phyloP scores from a whole-genome alignment of 2,113 vertebrate genomes.

The Nycticebus coucang region DNA sequence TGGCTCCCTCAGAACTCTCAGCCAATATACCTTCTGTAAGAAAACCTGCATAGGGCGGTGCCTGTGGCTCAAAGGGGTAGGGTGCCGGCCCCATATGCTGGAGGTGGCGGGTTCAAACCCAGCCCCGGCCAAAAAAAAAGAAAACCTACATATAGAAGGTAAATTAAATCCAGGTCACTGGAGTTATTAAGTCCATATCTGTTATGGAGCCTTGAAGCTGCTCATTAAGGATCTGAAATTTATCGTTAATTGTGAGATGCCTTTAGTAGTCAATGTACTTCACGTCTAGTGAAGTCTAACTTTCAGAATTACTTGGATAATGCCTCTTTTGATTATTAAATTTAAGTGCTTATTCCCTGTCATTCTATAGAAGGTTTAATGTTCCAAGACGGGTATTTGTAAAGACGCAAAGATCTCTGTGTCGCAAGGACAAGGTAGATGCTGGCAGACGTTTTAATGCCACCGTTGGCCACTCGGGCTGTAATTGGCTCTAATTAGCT shows the following conservation, averaged over 20 bases:
- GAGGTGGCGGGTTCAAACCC: too few species aligned
- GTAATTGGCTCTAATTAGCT: constrained; percentile 73
- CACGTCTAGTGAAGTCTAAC: background rate
- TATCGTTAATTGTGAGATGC: constrained; percentile 30
- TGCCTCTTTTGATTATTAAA: constrained; percentile 57
- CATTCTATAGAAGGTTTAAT: constrained; percentile 67
- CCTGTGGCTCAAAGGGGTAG: too few species aligned
- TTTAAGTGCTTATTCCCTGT: constrained; percentile 40
- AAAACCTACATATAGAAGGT: background rate
- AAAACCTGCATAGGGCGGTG: background rate
- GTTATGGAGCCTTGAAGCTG: background rate
- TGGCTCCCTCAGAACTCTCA: background rate
- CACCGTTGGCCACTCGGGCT: constrained; percentile 54
- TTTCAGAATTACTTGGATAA: constrained; percentile 59
- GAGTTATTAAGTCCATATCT: constrained; percentile 32
- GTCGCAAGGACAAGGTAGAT: constrained; percentile 55
- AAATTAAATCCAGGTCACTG: background rate
- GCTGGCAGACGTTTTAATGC: constrained; percentile 63
- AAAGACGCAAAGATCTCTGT: constrained; percentile 55
- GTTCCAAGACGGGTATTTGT: constrained; percentile 61
- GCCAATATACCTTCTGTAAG: background rate
- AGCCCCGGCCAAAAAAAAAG: too few species aligned
- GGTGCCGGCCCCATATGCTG: too few species aligned
- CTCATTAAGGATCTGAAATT: constrained; percentile 36
- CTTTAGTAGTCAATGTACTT: constrained; percentile 7